Evolutionary conservation across 1,140 invertebrate species (phyloP).

Genomic region (Drosophila willistoni): DNA sequence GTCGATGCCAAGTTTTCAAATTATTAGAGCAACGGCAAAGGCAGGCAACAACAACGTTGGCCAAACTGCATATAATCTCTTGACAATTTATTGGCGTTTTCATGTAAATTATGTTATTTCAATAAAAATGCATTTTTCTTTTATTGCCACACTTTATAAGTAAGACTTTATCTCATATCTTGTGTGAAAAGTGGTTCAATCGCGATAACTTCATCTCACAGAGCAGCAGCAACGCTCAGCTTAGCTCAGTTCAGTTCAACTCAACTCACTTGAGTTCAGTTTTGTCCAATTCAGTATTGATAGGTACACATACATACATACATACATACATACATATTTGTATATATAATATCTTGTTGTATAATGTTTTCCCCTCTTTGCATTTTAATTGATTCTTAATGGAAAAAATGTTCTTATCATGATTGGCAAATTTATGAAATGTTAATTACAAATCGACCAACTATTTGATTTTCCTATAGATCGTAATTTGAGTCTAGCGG

Average conservation of each 20-base stretch:
- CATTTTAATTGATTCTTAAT: conserved; percentile 83
- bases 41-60: conserved; percentile 8
- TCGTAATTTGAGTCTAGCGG: conserved; percentile 54
- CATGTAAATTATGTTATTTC: conserved; percentile 77
- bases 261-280: background rate
- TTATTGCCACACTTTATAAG: conserved; percentile 61
- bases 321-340: background rate
- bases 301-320: background rate
- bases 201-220: conserved; percentile 68
- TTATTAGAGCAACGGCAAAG: conserved; percentile 41
- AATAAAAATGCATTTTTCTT: conserved; percentile 72
- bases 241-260: background rate
- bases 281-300: background rate
- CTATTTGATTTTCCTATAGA: conserved; percentile 32
- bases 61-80: conserved; percentile 54
- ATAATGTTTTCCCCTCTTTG: conserved; percentile 44
- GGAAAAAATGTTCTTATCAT: conserved; percentile 75
- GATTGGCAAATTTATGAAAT: conserved; percentile 80
- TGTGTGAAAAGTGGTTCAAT: conserved; percentile 77
- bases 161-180: conserved; percentile 65
- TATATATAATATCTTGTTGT: conserved; percentile 10
- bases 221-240: background rate
- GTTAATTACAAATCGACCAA: conserved; percentile 71
- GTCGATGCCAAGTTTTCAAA: background rate
- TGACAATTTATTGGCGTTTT: conserved; percentile 70